A percentile compares a stretch with the other conserved stretches of the same genome.
Evolutionary conservation across 2,113 vertebrate species (phyloP).

Genomic region (Oreochromis niloticus): DNA sequence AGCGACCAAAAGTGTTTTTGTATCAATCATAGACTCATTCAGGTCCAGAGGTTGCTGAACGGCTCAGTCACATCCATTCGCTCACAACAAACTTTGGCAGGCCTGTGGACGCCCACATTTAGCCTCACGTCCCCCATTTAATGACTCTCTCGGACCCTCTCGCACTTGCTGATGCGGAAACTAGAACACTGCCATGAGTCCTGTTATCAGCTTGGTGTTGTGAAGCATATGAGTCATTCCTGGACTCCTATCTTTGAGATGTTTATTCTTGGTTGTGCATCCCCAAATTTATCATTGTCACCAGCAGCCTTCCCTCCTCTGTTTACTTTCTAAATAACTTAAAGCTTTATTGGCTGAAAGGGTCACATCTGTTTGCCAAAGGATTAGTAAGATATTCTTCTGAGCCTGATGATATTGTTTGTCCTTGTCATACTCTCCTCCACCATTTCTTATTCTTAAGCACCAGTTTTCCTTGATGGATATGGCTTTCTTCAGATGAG

Average conservation of each 20-base stretch:
- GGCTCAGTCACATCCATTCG: not conserved
- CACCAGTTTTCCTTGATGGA: slow-evolving; percentile 23
- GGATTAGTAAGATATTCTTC: slow-evolving; percentile 41
- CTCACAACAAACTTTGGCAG: not conserved
- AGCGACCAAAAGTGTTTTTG: not conserved
- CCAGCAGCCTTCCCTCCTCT: not conserved
- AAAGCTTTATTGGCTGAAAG: slow-evolving; percentile 53
- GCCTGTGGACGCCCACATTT: not conserved
- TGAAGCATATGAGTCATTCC: not conserved
- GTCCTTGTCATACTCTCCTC: slow-evolving; percentile 37
- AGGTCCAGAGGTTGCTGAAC: not conserved
- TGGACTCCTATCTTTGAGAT: not conserved
- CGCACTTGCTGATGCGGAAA: not conserved
- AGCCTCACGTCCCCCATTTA: not conserved
- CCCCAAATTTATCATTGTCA: slow-evolving; percentile 33
- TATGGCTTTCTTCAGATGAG: slow-evolving; percentile 19
- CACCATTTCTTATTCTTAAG: not conserved
- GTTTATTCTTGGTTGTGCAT: slow-evolving; percentile 29
- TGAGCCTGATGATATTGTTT: slow-evolving; percentile 27
- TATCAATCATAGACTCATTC: not conserved
- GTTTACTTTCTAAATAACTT: slow-evolving; percentile 37
- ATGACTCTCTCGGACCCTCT: not conserved
- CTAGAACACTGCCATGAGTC: not conserved
- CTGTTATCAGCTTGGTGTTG: not conserved
- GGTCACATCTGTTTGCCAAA: slow-evolving; percentile 47